Conservation (phyloP, 2,797 vertebrate genomes). For the Martes flavigula region DNA sequence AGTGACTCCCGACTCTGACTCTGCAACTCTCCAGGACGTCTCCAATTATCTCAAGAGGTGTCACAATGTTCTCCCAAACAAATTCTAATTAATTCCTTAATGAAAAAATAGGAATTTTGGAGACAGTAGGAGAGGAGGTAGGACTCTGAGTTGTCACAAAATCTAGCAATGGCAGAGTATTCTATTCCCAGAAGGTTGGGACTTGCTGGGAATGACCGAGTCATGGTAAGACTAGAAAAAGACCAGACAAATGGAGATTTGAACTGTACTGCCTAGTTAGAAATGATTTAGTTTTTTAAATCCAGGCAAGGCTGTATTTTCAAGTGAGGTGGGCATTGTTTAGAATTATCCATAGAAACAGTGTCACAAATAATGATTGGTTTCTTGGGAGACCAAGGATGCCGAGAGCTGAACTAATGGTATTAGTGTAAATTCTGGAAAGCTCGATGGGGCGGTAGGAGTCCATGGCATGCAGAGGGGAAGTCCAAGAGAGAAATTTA, state of each 20-base stretch:
- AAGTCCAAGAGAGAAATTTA: not conserved
- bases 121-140: not conserved
- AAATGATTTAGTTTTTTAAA: not conserved
- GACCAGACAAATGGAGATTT: not conserved
- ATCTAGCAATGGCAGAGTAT: not conserved
- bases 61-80: constrained; percentile 27
- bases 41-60: constrained; percentile 54
- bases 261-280: not conserved
- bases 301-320: not conserved
- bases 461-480: not conserved
- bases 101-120: not conserved
- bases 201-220: not conserved
- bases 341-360: constrained; percentile 5
- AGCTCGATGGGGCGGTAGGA: not conserved
- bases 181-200: not conserved
- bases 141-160: not conserved
- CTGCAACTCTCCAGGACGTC: not conserved
- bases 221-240: not conserved
- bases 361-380: not conserved
- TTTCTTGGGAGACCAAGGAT: not conserved
- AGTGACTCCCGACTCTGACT: not conserved
- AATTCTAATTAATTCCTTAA: constrained; percentile 59
- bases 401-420: not conserved
- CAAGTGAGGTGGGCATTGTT: not conserved
- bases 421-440: not conserved